These are phyloP conservation scores for Synergus umbraculus DNA, from an alignment of 2,888 invertebrate species.

Conservation along the genomic window DNA sequence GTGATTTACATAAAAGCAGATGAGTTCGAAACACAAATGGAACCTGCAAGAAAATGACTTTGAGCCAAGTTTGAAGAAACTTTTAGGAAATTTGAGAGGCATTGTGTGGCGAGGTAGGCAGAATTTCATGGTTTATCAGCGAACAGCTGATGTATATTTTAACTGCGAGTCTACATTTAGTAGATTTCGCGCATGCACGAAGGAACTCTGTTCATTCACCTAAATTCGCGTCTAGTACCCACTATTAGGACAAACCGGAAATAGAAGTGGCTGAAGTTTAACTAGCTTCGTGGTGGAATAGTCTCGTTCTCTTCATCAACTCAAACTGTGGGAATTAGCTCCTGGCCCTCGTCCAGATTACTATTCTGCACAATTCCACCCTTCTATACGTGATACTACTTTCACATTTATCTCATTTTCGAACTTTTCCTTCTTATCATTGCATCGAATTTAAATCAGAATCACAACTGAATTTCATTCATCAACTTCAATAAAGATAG, in stretches of 20 bases:
- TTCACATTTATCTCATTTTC: constrained; percentile 58
- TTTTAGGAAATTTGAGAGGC: not conserved
- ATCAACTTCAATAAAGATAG: too few species aligned
- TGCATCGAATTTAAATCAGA: not conserved
- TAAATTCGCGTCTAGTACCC: constrained; percentile 49
- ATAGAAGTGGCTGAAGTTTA: constrained; percentile 72
- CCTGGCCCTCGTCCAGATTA: constrained; percentile 71
- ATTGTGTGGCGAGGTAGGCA: not conserved
- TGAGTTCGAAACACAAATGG: not conserved
- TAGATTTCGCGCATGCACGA: constrained; percentile 26
- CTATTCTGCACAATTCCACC: constrained; percentile 58
- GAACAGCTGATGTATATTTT: constrained; percentile 33
- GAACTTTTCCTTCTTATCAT: constrained; percentile 52
- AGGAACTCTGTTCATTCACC: constrained; percentile 40
- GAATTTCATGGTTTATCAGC: constrained; percentile 22
- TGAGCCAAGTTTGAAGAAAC: not conserved
- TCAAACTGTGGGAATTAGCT: constrained; percentile 71
- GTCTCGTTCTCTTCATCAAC: constrained; percentile 72
- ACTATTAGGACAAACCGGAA: constrained; percentile 69
- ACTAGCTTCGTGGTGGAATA: constrained; percentile 65
- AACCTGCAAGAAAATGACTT: not conserved
- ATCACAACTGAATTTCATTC: not conserved
- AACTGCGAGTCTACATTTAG: constrained; percentile 19
- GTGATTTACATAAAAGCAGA: not conserved
- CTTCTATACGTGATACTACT: constrained; percentile 28